Conservation (phyloP, 2,113 vertebrate species). For the Theristicus caerulescens region DNA sequence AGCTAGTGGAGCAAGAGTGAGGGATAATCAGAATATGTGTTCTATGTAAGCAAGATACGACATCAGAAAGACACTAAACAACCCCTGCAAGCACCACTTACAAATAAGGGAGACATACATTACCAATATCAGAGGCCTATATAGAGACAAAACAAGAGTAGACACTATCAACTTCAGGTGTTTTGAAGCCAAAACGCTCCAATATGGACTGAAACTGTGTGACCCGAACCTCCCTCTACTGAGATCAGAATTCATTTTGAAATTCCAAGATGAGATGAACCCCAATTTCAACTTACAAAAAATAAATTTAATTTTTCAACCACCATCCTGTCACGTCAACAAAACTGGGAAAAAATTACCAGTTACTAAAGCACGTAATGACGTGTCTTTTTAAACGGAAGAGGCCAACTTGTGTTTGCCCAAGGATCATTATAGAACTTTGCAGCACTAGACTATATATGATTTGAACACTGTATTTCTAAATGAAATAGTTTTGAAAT, state of each 20-base stretch:
- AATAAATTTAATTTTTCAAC: neutral
- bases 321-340: neutral
- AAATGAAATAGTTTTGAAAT: neutral
- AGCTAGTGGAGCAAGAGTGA: neutral
- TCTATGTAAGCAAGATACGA: neutral
- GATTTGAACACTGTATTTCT: neutral
- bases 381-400: neutral
- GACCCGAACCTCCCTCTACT: neutral
- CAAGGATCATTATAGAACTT: neutral
- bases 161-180: neutral
- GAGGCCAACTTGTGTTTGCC: neutral
- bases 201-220: neutral
- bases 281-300: neutral
- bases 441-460: neutral
- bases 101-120: neutral
- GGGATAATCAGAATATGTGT: neutral
- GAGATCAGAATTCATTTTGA: neutral
- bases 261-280: neutral
- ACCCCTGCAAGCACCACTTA: neutral
- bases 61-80: neutral
- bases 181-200: neutral
- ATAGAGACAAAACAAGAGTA: neutral
- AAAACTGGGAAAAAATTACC: neutral
- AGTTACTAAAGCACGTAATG: neutral
- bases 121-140: neutral